Evolutionary conservation across 1,140 invertebrate species (phyloP).

Genomic region (Trichonephila inaurata): DNA sequence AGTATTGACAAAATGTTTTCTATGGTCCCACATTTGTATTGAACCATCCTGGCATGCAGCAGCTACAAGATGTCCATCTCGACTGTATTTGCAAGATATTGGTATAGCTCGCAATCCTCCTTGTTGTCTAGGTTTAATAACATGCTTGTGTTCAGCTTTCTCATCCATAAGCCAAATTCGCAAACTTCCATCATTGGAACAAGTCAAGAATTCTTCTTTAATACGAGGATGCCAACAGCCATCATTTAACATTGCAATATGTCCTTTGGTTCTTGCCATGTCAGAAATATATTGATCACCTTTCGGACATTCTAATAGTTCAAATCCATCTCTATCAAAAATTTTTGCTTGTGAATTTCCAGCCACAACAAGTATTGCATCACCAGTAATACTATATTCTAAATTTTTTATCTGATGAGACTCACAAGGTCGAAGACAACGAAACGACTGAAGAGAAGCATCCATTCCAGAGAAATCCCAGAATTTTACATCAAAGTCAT

Average conservation of each 20-base stretch:
- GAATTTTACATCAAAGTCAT: conserved; percentile 97
- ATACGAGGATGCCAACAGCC: conserved; percentile 96
- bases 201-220: conserved; percentile 96
- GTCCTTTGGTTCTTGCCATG: conserved; percentile 96
- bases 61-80: conserved; percentile 93
- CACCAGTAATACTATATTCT: conserved; percentile 96
- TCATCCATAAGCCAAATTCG: conserved; percentile 92
- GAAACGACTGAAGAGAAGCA: conserved; percentile 91
- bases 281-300: conserved; percentile 97
- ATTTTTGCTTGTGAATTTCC: conserved; percentile 94
- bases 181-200: conserved; percentile 94
- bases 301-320: conserved; percentile 96
- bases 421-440: conserved; percentile 95
- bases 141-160: conserved; percentile 88
- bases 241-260: conserved; percentile 93
- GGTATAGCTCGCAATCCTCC: conserved; percentile 94
- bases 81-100: conserved; percentile 90
- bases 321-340: conserved; percentile 96
- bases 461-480: conserved; percentile 99
- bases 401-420: conserved; percentile 95
- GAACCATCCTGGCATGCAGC: conserved; percentile 97
- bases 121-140: conserved; percentile 94
- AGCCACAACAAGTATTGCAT: conserved; percentile 95
- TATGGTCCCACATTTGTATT: conserved; percentile 98
- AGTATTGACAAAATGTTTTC: conserved; percentile 88